Percentiles rank a stretch among this genome's conserved stretches.
These are phyloP conservation scores for Cactoblastis cactorum DNA, from an alignment of 2,888 invertebrate species.

Conservation along the genomic window DNA sequence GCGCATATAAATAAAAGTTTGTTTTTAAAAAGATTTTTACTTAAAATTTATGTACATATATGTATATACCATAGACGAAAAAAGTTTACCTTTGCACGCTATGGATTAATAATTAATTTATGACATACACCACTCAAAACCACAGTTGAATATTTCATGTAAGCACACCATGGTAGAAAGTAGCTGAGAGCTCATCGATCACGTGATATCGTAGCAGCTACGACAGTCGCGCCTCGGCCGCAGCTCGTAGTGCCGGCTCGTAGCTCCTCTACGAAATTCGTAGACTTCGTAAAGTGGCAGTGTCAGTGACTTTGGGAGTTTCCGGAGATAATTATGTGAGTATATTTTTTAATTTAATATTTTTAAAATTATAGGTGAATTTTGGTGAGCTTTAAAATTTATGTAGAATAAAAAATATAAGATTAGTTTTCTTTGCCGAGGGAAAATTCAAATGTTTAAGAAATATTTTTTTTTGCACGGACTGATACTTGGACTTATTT, in stretches of 20 bases:
- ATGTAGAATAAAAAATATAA: no score
- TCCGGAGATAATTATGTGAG: not conserved
- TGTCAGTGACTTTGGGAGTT: conserved; percentile 30
- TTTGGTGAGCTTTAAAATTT: no score
- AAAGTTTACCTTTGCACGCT: not conserved
- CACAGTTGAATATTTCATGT: conserved; percentile 5
- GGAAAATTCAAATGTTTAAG: no score
- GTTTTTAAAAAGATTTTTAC: no score
- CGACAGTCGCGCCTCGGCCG: conserved; percentile 50
- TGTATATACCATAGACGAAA: no score
- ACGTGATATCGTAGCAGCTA: conserved; percentile 26
- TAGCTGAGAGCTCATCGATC: conserved; percentile 37
- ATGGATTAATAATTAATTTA: conserved; percentile 10
- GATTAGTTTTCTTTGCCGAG: no score
- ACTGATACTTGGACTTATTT: no score
- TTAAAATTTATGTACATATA: no score
- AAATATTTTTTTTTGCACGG: no score
- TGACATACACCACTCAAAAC: conserved; percentile 7
- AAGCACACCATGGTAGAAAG: not conserved
- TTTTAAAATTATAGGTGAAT: no score
- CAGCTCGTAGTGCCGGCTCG: conserved; percentile 48
- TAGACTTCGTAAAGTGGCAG: conserved; percentile 10
- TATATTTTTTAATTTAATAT: no score
- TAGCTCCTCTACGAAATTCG: conserved; percentile 31
- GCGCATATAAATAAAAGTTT: no score